A percentile compares a stretch with the other conserved stretches of the same genome.
Conservation (phyloP, 2,888 invertebrate genomes). For the Strigamia transsilvanica region DNA sequence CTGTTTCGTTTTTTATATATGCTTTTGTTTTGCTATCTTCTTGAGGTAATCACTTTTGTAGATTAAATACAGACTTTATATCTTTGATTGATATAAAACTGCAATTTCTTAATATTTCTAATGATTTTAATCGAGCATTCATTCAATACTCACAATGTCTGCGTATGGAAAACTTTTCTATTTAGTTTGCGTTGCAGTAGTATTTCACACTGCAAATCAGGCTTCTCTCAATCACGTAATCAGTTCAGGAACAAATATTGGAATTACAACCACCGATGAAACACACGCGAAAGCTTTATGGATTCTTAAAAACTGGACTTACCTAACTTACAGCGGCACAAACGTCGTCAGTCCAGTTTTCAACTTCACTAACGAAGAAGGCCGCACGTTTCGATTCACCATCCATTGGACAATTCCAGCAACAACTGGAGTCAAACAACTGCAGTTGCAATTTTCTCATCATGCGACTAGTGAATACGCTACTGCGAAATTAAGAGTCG, state of each 20-base stretch:
- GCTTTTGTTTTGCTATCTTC: no score
- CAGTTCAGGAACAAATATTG: neutral
- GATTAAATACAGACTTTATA: no score
- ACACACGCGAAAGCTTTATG: neutral
- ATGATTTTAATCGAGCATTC: no score
- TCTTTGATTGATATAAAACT: no score
- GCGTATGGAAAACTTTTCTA: no score
- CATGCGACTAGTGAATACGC: neutral
- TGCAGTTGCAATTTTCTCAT: neutral
- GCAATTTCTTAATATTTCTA: no score
- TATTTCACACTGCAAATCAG: no score
- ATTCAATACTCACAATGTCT: no score
- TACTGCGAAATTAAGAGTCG: neutral
- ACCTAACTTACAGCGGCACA: neutral
- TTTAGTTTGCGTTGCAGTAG: no score
- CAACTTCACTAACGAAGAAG: neutral
- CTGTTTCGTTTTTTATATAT: no score
- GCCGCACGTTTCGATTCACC: neutral
- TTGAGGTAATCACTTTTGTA: no score
- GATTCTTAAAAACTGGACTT: slow-evolving; percentile 1
- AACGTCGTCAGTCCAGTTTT: neutral
- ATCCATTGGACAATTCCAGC: neutral
- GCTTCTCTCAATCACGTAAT: neutral
- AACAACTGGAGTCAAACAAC: neutral
- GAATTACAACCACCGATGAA: neutral